Evolutionary conservation across 1,140 invertebrate species (phyloP), one percentile per base, ranked within the genome.

Genomic region (Trichomalopsis sarcophagae): DNA sequence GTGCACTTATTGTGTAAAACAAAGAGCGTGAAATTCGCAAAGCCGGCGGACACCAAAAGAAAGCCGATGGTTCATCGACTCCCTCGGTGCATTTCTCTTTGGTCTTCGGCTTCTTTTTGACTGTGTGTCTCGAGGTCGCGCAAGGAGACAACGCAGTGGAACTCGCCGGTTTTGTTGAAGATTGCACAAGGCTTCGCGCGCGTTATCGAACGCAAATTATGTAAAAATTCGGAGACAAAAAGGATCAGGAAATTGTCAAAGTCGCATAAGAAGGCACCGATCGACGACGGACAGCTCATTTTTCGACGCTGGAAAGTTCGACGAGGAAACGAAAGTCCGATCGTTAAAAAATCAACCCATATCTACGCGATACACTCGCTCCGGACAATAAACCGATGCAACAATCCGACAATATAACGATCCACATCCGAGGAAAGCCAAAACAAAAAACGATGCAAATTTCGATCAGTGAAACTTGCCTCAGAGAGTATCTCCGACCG

Each of bases 161-260:
- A n/a, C 17, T n/a, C 55, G 17, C 17, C 55, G 14, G 13, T 55
- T 30, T 81, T 74, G 27, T 74, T 74, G 27, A 50, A 9, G 23
- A 62, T 76, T 82, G 66, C 50, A 74, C 68, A 76, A 82, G n/a
- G 3, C 11, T n/a, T 69, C 66, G 50, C 13, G 23, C 30, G 33
- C 33, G 13, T 73, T 82, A 82, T 71, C 36, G 9, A 47, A 44
- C 69, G n/a, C 11, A 30, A 71, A 81, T 74, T 74, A 36, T 62
- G 7, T 36, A 82, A 82, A 62, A 82, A 75, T 82, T n/a, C 27
- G 11, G 40, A 14, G 40, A 36, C 6, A 55, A 71, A 81, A 81
- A 47, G 23, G 5, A 23, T 47, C 21, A 74, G 68, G 69, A 74
- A 81, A 55, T 40, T 55, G 1, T 27, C 10, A 27, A 50, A 55